phyloP scores from a whole-genome alignment of 1,140 invertebrate species.

The Spodoptera litura region DNA sequence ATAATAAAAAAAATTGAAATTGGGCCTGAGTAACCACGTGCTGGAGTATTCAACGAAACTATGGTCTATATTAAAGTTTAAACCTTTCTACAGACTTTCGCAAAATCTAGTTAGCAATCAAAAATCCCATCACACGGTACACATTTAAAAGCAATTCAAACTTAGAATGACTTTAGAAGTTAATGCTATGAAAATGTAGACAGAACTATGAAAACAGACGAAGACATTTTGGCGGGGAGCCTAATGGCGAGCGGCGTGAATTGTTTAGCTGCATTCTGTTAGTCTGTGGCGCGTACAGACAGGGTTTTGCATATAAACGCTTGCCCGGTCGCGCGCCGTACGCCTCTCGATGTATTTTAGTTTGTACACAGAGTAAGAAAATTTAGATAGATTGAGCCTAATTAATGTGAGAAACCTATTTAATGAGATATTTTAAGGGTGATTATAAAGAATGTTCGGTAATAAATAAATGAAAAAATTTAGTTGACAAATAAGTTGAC shows the following conservation, averaged over 20 bases:
- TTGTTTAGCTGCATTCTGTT: constrained; percentile 34
- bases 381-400: neutral
- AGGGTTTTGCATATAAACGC: constrained; percentile 40
- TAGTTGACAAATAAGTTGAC: too few relatives aligned
- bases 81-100: constrained; percentile 1
- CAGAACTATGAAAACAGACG: constrained; percentile 1
- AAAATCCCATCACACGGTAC: constrained; percentile 8
- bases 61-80: neutral
- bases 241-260: constrained; percentile 29
- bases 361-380: neutral
- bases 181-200: constrained; percentile 22
- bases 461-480: too few relatives aligned
- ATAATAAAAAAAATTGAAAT: too few relatives aligned
- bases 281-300: constrained; percentile 22
- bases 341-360: constrained; percentile 14
- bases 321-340: neutral
- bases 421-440: too few relatives aligned
- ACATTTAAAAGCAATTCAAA: constrained; percentile 8
- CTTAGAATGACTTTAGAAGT: constrained; percentile 28
- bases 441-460: too few relatives aligned
- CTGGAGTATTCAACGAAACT: neutral
- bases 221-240: constrained; percentile 31
- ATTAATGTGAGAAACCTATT: too few relatives aligned
- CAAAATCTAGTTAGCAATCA: constrained; percentile 19
- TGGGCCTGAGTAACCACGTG: neutral